Evolutionary conservation across 2,113 vertebrate genomes (phyloP).

Genomic region (Ptyas mucosa): DNA sequence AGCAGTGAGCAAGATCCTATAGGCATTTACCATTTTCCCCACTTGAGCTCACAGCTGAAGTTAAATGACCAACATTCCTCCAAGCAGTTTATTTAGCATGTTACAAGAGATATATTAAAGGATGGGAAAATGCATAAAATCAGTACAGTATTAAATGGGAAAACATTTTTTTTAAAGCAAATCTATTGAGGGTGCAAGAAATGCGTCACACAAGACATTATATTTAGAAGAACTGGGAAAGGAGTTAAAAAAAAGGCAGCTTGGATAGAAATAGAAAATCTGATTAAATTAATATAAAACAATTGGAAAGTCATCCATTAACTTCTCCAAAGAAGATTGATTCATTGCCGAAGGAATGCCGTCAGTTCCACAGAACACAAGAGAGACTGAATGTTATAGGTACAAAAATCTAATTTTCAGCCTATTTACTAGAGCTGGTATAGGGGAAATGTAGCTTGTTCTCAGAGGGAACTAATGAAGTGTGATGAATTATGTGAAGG

Average conservation of each 20-base stretch:
- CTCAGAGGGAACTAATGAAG: conserved; percentile 27
- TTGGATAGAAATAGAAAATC: conserved; percentile 1
- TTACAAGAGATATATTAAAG: background rate
- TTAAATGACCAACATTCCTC: background rate
- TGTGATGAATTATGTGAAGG: conserved; percentile 31
- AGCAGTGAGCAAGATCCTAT: background rate
- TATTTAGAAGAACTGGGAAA: background rate
- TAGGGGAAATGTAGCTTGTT: background rate
- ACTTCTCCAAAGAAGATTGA: conserved; percentile 3
- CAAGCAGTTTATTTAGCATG: background rate
- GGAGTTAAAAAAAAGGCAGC: background rate
- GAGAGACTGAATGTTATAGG: background rate
- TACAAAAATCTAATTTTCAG: conserved; percentile 18
- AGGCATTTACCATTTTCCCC: background rate
- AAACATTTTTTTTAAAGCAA: background rate
- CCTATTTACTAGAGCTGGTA: background rate
- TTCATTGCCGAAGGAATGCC: background rate
- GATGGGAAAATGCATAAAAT: background rate
- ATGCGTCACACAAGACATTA: background rate
- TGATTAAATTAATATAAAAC: conserved; percentile 20
- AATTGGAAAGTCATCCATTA: conserved; percentile 6
- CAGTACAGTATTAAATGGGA: background rate
- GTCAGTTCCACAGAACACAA: background rate
- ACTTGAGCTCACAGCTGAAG: background rate
- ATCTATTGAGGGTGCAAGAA: background rate